These are phyloP conservation scores for Callocephalon fimbriatum DNA, from an alignment of 2,113 vertebrate genomes.

Conservation along the genomic window DNA sequence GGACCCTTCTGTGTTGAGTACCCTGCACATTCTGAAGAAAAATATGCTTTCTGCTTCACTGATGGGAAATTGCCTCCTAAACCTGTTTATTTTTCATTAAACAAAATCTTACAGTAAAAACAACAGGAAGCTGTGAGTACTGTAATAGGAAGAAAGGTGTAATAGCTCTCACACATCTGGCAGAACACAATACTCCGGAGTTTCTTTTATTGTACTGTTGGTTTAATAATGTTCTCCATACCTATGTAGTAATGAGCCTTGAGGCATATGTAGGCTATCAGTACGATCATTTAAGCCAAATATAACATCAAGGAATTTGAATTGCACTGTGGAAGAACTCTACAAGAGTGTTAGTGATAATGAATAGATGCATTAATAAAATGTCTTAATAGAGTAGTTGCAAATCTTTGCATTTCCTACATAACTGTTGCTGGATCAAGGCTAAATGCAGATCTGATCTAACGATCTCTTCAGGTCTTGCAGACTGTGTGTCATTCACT, in stretches of 20 bases:
- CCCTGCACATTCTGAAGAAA: not conserved
- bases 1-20: not conserved
- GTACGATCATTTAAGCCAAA: not conserved
- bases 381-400: not conserved
- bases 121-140: not conserved
- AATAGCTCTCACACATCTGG: not conserved
- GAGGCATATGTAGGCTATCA: not conserved
- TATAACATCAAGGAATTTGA: not conserved
- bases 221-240: not conserved
- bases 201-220: not conserved
- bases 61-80: not conserved
- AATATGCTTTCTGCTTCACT: not conserved
- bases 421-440: not conserved
- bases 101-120: not conserved
- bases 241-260: not conserved
- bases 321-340: not conserved
- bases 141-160: not conserved
- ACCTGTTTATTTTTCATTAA: conserved; percentile 4
- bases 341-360: not conserved
- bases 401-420: not conserved
- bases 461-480: not conserved
- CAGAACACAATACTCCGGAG: not conserved
- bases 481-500: not conserved
- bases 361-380: conserved; percentile 3
- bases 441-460: not conserved